These are phyloP conservation scores for Thereva unica DNA, from an alignment of 2,888 invertebrate genomes.

Conservation along the genomic window DNA sequence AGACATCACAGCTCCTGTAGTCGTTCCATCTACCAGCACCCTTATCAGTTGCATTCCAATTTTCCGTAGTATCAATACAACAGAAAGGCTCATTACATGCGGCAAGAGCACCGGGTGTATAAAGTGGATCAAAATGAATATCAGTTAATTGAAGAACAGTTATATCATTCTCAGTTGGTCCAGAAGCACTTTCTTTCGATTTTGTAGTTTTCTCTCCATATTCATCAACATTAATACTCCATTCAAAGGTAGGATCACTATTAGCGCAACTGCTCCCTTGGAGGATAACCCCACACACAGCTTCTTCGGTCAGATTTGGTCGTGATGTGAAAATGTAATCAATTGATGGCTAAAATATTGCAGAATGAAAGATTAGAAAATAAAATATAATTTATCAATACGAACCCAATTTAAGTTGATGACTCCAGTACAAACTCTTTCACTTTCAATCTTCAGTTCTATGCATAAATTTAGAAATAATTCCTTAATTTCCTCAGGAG, in stretches of 20 bases:
- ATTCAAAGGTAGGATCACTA: slow-evolving; percentile 48
- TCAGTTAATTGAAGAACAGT: slow-evolving; percentile 58
- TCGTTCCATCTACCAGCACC: slow-evolving; percentile 82
- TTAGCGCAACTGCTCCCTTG: slow-evolving; percentile 49
- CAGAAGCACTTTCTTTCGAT: not conserved
- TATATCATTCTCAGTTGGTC: slow-evolving; percentile 32
- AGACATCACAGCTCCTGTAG: slow-evolving; percentile 76
- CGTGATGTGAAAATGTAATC: slow-evolving; percentile 62
- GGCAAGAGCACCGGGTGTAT: slow-evolving; percentile 69
- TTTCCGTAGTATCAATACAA: slow-evolving; percentile 62
- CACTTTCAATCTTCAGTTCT: slow-evolving; percentile 62
- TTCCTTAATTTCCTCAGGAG: slow-evolving; percentile 47
- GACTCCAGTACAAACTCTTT: slow-evolving; percentile 66
- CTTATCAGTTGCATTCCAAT: slow-evolving; percentile 44
- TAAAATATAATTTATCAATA: slow-evolving; percentile 32
- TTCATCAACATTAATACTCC: slow-evolving; percentile 47
- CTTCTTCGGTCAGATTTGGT: slow-evolving; percentile 60
- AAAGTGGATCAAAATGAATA: slow-evolving; percentile 77
- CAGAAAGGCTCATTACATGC: slow-evolving; percentile 77
- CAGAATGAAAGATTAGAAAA: not conserved
- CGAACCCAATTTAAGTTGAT: slow-evolving; percentile 63
- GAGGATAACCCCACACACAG: slow-evolving; percentile 54
- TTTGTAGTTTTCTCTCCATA: not conserved
- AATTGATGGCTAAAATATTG: slow-evolving; percentile 61
- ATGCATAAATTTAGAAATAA: slow-evolving; percentile 62